Evolutionary conservation across 2,113 vertebrate genomes (phyloP).

Genomic region (Proteles cristata): DNA sequence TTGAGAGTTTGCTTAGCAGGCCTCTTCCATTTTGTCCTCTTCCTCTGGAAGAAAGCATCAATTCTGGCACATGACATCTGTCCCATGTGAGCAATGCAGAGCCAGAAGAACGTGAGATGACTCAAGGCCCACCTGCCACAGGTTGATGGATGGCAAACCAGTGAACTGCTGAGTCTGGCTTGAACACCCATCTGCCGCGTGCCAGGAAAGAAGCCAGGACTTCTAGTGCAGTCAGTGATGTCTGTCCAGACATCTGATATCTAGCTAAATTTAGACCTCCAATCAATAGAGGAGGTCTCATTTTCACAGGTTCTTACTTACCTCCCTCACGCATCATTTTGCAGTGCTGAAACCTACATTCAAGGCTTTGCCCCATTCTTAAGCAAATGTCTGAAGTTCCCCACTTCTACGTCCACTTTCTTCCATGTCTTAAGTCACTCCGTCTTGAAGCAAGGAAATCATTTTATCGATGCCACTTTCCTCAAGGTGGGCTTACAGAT

Average conservation of each 20-base stretch:
- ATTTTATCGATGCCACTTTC: not conserved
- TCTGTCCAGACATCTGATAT: not conserved
- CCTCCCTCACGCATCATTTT: not conserved
- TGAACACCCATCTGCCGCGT: not conserved
- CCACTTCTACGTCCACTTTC: not conserved
- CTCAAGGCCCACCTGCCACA: not conserved
- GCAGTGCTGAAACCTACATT: not conserved
- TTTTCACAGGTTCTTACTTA: not conserved
- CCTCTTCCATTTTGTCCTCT: not conserved
- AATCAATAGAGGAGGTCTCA: not conserved
- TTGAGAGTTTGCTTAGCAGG: not conserved
- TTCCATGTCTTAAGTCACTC: not conserved
- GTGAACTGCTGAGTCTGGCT: not conserved
- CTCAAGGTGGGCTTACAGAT: not conserved
- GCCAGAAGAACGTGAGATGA: not conserved
- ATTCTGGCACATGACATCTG: not conserved
- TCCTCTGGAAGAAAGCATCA: not conserved
- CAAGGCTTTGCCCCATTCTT: not conserved
- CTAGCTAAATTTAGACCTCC: not conserved
- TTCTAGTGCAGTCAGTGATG: not conserved
- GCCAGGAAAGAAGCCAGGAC: not conserved
- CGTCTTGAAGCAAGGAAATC: slow-evolving; percentile 11
- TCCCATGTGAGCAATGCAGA: not conserved
- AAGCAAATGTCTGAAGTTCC: not conserved
- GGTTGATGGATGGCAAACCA: slow-evolving; percentile 33